These are phyloP conservation scores for Nesospiza acunhae DNA, from an alignment of 2,113 vertebrate genomes.

Conservation along the genomic window DNA sequence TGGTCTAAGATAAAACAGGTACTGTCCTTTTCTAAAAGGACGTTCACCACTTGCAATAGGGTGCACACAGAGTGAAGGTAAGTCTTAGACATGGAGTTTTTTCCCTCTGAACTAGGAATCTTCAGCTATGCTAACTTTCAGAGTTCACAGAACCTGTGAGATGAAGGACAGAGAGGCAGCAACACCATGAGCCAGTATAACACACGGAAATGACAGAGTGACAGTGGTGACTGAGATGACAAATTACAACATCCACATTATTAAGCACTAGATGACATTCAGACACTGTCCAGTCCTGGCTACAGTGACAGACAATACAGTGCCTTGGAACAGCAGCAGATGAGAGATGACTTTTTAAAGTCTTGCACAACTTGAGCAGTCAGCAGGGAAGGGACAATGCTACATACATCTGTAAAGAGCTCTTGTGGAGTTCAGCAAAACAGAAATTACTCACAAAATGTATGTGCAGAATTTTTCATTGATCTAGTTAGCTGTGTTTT, in stretches of 20 bases:
- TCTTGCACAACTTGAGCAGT: neutral
- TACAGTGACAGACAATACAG: slow-evolving; percentile 47
- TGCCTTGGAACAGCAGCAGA: slow-evolving; percentile 20
- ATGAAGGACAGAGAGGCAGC: slow-evolving; percentile 8
- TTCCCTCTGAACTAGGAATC: neutral
- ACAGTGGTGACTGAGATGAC: slow-evolving; percentile 67
- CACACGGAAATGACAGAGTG: slow-evolving; percentile 67
- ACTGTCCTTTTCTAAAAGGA: neutral
- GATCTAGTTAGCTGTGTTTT: neutral
- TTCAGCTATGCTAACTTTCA: neutral
- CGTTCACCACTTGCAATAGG: neutral
- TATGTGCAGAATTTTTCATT: neutral
- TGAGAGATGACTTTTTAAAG: slow-evolving; percentile 26
- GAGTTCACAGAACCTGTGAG: neutral
- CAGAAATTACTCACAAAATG: neutral
- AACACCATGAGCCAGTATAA: slow-evolving; percentile 3
- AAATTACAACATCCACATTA: slow-evolving; percentile 73
- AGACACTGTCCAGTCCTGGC: slow-evolving; percentile 67
- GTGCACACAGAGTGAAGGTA: neutral
- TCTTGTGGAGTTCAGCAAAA: neutral
- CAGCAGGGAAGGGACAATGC: slow-evolving; percentile 37
- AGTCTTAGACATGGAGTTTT: neutral
- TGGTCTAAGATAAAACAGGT: neutral
- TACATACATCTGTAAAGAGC: neutral
- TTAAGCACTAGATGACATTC: slow-evolving; percentile 58